phyloP scores from a whole-genome alignment of 2,797 vertebrate species.

The Sarcophilus harrisii region DNA sequence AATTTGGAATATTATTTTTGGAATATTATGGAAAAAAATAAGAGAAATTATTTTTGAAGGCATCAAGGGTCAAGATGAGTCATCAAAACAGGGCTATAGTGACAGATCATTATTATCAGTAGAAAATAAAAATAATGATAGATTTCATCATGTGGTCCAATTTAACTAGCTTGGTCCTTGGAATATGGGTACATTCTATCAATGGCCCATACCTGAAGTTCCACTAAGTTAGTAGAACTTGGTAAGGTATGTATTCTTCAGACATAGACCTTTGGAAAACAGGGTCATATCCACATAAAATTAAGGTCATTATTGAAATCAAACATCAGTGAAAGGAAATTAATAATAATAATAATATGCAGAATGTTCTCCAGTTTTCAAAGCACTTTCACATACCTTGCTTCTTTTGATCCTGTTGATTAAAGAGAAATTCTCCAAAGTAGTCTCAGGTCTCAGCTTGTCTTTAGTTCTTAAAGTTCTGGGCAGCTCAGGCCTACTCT shows the following conservation, averaged over 20 bases:
- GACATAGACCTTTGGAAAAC: background rate
- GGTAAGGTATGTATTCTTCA: background rate
- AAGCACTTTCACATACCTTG: background rate
- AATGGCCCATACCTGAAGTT: background rate
- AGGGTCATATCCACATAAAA: background rate
- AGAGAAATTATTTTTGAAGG: background rate
- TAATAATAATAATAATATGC: background rate
- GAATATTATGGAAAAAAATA: too few relatives aligned
- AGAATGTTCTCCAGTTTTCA: background rate
- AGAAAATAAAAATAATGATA: background rate
- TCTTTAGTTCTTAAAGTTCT: background rate
- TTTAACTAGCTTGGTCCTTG: background rate
- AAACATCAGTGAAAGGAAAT: background rate
- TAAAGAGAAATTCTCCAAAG: background rate
- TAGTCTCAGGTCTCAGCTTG: background rate
- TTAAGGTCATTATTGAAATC: background rate
- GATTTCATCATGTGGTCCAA: background rate
- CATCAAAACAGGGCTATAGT: background rate
- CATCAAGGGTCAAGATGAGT: background rate
- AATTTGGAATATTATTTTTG: too few relatives aligned
- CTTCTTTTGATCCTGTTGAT: conserved; percentile 19
- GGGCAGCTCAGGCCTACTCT: background rate
- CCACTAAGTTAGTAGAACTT: background rate
- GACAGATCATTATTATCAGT: background rate
- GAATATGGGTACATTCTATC: background rate